Evolutionary conservation across 37 sponge, comb jelly and placozoan genomes (phyloP).

Genomic region (Hexactinellida sp.): DNA sequence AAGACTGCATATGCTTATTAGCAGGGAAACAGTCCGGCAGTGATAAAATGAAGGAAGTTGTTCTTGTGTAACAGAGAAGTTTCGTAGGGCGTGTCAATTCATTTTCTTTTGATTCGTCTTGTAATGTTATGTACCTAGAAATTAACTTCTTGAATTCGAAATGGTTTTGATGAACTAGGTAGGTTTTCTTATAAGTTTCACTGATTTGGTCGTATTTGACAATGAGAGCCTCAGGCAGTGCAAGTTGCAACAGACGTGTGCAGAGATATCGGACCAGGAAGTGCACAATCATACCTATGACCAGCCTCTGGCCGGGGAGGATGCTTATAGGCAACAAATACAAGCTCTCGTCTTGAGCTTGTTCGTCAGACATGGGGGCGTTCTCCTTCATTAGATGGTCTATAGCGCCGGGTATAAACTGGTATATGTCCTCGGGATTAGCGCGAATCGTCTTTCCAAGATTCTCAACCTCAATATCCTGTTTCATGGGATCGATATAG

Average conservation of each 20-base stretch:
- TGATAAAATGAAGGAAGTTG: conserved; percentile 55
- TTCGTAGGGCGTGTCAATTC: conserved; percentile 34
- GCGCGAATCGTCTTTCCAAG: not conserved
- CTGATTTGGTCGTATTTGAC: not conserved
- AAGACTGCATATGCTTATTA: not conserved
- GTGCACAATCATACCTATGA: conserved; percentile 25
- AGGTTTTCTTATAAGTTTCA: conserved; percentile 34
- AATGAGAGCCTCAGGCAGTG: conserved; percentile 40
- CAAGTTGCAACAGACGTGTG: conserved; percentile 31
- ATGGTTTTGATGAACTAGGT: conserved; percentile 62
- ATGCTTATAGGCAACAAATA: not conserved
- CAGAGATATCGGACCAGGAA: conserved; percentile 28
- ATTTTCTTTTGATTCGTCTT: not conserved
- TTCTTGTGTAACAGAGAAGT: conserved; percentile 66
- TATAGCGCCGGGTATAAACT: not conserved
- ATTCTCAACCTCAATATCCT: not conserved
- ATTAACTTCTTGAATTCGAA: conserved; percentile 58
- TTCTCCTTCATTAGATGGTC: conserved; percentile 15
- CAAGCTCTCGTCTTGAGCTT: not conserved
- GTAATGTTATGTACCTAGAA: not conserved
- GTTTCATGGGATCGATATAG: not conserved
- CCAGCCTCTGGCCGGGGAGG: not conserved
- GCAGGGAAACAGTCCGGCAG: conserved; percentile 48
- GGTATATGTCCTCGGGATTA: not conserved
- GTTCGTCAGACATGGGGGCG: not conserved